These are phyloP conservation scores for Acinonyx jubatus DNA, from an alignment of 2,113 vertebrate species.

Conservation along the genomic window DNA sequence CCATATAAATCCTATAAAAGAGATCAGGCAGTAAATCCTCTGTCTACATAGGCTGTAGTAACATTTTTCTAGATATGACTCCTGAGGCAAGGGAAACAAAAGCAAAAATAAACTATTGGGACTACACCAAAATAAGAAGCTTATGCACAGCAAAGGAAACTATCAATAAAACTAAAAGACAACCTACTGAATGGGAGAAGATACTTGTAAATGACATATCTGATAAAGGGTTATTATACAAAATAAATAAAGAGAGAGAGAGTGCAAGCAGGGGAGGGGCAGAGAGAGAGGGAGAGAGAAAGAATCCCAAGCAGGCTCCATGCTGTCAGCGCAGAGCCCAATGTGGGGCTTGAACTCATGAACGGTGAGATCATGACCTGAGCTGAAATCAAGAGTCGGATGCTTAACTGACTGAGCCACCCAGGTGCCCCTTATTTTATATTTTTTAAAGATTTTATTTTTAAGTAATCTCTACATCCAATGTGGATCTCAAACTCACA, in stretches of 20 bases:
- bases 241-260: not conserved
- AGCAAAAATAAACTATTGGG: not conserved
- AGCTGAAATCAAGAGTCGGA: no score
- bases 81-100: not conserved
- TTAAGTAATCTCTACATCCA: not conserved
- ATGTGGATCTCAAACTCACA: not conserved
- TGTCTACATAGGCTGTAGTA: not conserved
- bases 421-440: no score
- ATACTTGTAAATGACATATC: not conserved
- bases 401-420: no score
- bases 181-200: not conserved
- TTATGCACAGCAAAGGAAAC: not conserved
- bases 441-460: not conserved
- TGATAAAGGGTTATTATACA: not conserved
- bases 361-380: no score
- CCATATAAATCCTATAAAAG: not conserved
- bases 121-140: not conserved
- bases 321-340: no score
- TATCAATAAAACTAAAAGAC: not conserved
- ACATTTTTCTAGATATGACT: not conserved
- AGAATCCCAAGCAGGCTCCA: no score
- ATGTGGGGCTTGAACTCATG: no score
- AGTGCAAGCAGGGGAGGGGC: no score
- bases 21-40: not conserved
- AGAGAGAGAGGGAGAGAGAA: no score